Conservation (phyloP, 23 tunicate species). For the Halocynthia aurantium region DNA sequence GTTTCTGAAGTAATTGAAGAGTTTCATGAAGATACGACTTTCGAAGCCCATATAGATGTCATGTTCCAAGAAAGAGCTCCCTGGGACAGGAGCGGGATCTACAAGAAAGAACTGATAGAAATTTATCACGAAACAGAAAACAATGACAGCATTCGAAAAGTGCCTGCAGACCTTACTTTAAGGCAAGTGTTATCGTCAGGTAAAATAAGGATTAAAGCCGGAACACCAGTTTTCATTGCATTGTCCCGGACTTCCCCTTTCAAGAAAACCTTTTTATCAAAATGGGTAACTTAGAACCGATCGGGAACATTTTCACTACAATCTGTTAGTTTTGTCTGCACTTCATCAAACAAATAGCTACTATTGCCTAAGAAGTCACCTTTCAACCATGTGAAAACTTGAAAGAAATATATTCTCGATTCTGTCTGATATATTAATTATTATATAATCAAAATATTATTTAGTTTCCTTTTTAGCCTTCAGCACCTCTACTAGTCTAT, state of each 20-base stretch:
- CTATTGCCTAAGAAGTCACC: too few species aligned
- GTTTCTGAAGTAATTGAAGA: constrained; percentile 71
- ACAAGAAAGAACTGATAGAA: constrained; percentile 24
- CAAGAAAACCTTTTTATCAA: constrained; percentile 26
- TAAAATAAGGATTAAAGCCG: constrained; percentile 45
- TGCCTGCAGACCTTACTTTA: constrained; percentile 28
- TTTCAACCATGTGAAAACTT: too few species aligned
- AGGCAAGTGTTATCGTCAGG: constrained; percentile 23
- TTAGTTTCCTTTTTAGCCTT: background rate
- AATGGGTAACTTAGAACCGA: background rate
- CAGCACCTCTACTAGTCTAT: constrained; percentile 6
- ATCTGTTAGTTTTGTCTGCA: too few species aligned
- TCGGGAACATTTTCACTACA: too few species aligned
- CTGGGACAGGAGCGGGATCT: constrained; percentile 46
- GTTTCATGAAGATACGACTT: constrained; percentile 50
- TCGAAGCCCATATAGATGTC: constrained; percentile 33
- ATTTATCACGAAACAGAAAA: constrained; percentile 45
- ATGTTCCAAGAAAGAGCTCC: constrained; percentile 54
- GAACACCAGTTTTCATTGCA: constrained; percentile 65
- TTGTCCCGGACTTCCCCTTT: constrained; percentile 43
- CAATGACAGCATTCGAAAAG: constrained; percentile 23
- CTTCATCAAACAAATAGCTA: too few species aligned
- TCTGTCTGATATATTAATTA: too few species aligned
- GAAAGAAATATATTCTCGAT: too few species aligned
- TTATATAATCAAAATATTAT: too few species aligned